Base-by-base conservation (phyloP, 2,113 vertebrate species). In the Piaya cayana region DNA sequence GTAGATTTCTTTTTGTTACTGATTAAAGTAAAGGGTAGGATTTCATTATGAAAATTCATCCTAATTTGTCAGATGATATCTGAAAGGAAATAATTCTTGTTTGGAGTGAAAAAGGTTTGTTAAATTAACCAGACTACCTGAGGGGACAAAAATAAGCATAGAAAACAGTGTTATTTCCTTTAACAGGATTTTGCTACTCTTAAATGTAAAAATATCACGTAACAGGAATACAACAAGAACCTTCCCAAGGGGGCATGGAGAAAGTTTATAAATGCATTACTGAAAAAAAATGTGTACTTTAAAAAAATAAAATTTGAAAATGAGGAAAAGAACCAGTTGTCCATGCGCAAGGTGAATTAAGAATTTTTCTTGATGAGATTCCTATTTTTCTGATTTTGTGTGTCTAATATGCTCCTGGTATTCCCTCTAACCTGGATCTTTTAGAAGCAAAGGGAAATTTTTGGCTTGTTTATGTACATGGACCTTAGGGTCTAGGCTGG, bases 301-400 rank as follows among this genome's bases (percentile, higher is more conserved):
- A 14, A 62, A 82, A 49, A 45, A 68, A 8, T 6, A 15, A 52
- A 68, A 49, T 15, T 29, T 25, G 25, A 16, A 77, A 50, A 49
- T 0, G 0, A 7, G 5, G 25, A 29, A 49, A 82, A 82, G 49
- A 82, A 10, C 34, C 91, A 75, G 9, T 1, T 1, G 18, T 58
- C 15, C 12, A 36, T 4, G 3, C 8, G 79, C 53, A 82, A 32
- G 34, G 6, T 16, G 15, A 13, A 15, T 12, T 32, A 79, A 67
- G 39, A 81, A 23, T 8, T 75, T 65, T 79, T 62, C 25, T 79
- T 84, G 12, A 45, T 25, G 11, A 0, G 1, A 58, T 60, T 84
- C 13, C 4, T 50, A 1, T 42, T 80, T 94, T 91, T 76, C 70
- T 86, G 30, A 56, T 68, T 86, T 81, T 7, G n/a, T 25, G 5